phyloP scores from a whole-genome alignment of 2,888 invertebrate species.

The Pogonocherus hispidulus region DNA sequence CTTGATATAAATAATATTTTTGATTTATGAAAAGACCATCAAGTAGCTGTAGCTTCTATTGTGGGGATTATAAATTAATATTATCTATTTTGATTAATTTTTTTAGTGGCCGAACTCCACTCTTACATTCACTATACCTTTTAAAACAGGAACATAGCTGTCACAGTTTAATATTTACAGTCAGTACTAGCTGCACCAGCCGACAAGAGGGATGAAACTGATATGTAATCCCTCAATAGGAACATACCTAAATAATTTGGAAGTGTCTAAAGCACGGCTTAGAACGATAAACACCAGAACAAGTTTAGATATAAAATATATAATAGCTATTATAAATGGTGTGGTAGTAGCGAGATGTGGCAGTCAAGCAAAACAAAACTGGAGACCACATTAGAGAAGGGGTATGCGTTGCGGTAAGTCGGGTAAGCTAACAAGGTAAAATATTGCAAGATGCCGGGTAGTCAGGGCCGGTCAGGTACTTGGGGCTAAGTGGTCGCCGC shows the following conservation, averaged over 20 bases:
- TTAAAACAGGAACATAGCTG: not conserved
- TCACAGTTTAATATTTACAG: not conserved
- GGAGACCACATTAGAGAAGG: constrained; percentile 51
- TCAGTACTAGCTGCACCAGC: not conserved
- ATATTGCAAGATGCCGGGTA: constrained; percentile 51
- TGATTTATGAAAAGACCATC: too few relatives aligned
- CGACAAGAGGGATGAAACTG: not conserved
- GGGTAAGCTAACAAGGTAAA: constrained; percentile 50
- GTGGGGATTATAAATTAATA: not conserved
- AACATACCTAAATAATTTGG: not conserved
- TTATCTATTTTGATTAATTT: not conserved
- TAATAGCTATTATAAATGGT: constrained; percentile 29
- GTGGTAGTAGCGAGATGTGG: constrained; percentile 28
- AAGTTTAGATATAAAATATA: constrained; percentile 1
- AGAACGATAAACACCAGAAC: constrained; percentile 8
- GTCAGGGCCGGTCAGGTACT: constrained; percentile 67
- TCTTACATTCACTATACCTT: not conserved
- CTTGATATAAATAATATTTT: too few relatives aligned
- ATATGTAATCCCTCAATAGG: not conserved
- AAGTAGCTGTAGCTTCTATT: too few relatives aligned
- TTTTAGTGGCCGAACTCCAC: not conserved
- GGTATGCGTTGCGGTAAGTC: constrained; percentile 45
- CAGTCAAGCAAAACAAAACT: constrained; percentile 39
- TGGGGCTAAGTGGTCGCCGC: constrained; percentile 65
- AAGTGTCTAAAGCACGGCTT: constrained; percentile 6